Base-by-base conservation (phyloP, 2,888 invertebrate species). In the Eupithecia vulgata region DNA sequence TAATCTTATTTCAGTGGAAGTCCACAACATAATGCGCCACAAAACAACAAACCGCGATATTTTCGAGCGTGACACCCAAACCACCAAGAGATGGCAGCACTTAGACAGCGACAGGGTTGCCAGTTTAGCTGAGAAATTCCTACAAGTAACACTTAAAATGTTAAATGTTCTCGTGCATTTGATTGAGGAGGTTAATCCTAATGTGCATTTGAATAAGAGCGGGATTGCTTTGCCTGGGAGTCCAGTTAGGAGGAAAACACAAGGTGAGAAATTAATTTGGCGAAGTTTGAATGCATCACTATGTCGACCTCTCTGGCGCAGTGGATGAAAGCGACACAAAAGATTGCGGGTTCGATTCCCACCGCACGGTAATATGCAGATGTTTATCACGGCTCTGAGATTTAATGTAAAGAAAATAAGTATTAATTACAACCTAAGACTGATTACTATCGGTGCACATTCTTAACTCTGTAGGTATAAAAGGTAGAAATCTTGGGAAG, bases 141-240 rank as follows among this genome's bases (percentile, higher is more conserved):
- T 97, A 13, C 95, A 93, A 74, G 96, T 97, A 70, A 94, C 97
- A 0, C 85, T 97, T 64, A 96, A 96, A 83, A 90, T 97, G 82
- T 88, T 98, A 73, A 97, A 97, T 85, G 95, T 97, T 35, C 95
- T 97, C 82, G 96, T 96, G 71, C 97, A 97, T 87, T 95, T 97
- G 79, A 95, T 97, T 76, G 97, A 97, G 81, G 97, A 97, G 85
- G 86, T 95, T 66, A 91, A 94, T 73, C 96, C 96, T 77, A 90
- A 92, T 78, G 89, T 94, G 0, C 93, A 94, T 85, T 76, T 93
- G 68, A 91, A 94, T 89, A 94, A 91, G 82, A 82, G 91, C 57
- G 92, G 91, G 1, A 94, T 95, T 82, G 94, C 95, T 0, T 89
- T 95, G 71, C 93, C 96, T 0, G 95, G 96, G 0, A 96, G 95